Conservation (phyloP, 2,888 invertebrate species). For the Timandra comae region DNA sequence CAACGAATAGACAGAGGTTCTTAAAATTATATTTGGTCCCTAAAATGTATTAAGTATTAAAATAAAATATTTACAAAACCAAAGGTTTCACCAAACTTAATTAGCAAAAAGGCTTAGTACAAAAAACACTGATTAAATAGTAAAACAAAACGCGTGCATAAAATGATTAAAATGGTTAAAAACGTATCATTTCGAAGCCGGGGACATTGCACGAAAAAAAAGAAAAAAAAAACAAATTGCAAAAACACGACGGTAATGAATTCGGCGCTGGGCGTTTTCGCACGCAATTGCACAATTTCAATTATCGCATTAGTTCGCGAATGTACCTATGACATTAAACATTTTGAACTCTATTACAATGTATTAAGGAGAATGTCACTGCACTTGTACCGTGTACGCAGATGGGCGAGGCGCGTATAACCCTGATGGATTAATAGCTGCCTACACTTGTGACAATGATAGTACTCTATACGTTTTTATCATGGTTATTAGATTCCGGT, state of each 20-base stretch:
- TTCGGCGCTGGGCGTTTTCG: constrained; percentile 64
- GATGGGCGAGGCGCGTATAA: constrained; percentile 36
- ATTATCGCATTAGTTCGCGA: constrained; percentile 73
- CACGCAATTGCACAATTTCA: constrained; percentile 78
- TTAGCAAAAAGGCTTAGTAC: too few relatives aligned
- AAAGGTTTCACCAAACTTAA: background rate
- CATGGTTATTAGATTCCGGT: constrained; percentile 10
- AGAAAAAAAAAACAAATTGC: constrained; percentile 52
- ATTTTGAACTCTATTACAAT: constrained; percentile 10
- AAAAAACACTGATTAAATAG: too few relatives aligned
- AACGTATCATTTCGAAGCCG: constrained; percentile 50
- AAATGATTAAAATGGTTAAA: constrained; percentile 61
- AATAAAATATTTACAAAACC: background rate
- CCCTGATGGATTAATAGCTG: constrained; percentile 42
- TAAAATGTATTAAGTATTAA: background rate
- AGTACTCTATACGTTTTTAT: constrained; percentile 22
- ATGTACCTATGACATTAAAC: constrained; percentile 24
- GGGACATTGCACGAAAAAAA: constrained; percentile 45
- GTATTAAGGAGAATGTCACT: constrained; percentile 4
- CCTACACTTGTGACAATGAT: constrained; percentile 31
- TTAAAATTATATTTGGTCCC: too few relatives aligned
- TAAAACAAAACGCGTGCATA: constrained; percentile 25
- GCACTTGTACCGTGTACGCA: constrained; percentile 5
- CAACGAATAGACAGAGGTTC: too few relatives aligned
- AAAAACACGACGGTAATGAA: constrained; percentile 67